phyloP scores from a whole-genome alignment of 2,888 invertebrate genomes.

The Gymnoscelis rufifasciata region DNA sequence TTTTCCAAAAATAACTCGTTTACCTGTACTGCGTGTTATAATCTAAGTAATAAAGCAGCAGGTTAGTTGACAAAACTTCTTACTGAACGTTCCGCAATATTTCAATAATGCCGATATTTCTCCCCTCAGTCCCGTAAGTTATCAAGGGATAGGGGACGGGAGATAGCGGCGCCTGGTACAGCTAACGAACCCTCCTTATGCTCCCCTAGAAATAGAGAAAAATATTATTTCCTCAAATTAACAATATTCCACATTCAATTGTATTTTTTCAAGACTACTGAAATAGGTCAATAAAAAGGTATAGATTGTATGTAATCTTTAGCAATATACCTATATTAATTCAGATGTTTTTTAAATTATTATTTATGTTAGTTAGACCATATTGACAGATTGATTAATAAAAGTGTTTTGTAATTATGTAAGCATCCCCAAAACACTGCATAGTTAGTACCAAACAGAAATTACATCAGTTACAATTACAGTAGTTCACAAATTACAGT shows the following conservation, averaged over 20 bases:
- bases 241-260: neutral
- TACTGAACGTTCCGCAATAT: neutral
- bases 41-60: constrained; percentile 16
- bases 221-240: neutral
- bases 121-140: constrained; percentile 50
- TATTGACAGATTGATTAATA: too few species aligned
- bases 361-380: too few species aligned
- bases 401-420: too few species aligned
- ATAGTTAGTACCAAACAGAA: neutral
- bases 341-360: too few species aligned
- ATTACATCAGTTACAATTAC: constrained; percentile 10
- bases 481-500: too few species aligned
- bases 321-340: too few species aligned
- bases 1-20: constrained; percentile 29
- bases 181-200: constrained; percentile 38
- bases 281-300: neutral
- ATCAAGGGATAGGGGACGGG: constrained; percentile 44
- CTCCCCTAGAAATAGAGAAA: constrained; percentile 37
- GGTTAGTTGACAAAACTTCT: neutral
- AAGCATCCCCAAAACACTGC: too few species aligned
- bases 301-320: too few species aligned
- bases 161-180: constrained; percentile 61
- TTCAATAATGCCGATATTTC: constrained; percentile 34
- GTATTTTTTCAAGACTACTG: neutral
- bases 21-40: constrained; percentile 21